Evolutionary conservation across 2,888 invertebrate genomes (phyloP).

Genomic region (Furcula furcula): DNA sequence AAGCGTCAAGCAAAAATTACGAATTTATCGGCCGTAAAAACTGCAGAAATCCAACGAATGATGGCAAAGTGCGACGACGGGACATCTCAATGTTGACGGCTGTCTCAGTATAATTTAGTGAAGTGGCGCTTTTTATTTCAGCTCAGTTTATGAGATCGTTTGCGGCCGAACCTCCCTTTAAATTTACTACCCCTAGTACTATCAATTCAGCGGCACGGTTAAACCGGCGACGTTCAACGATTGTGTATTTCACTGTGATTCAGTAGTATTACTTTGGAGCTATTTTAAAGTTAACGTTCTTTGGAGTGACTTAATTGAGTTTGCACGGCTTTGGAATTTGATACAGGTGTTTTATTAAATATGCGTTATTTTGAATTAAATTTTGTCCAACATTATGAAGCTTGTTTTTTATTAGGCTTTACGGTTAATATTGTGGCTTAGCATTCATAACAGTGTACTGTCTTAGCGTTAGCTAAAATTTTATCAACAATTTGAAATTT

Average conservation of each 20-base stretch:
- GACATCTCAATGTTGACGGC: conserved; percentile 38
- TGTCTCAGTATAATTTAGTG: conserved; percentile 49
- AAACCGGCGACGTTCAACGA: conserved; percentile 21
- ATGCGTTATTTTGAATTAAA: too few species aligned
- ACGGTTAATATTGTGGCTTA: too few species aligned
- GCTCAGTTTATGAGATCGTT: conserved; percentile 55
- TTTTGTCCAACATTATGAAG: too few species aligned
- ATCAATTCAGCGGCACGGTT: conserved; percentile 44
- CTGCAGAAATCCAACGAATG: conserved; percentile 32
- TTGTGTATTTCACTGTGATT: conserved; percentile 48
- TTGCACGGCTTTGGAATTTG: conserved; percentile 20
- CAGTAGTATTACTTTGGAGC: conserved; percentile 49
- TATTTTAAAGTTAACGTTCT: conserved; percentile 32
- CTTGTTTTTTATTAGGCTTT: too few species aligned
- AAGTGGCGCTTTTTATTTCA: conserved; percentile 56
- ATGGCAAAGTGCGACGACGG: conserved; percentile 23
- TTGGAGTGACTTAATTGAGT: conserved; percentile 60
- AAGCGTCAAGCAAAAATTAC: conserved; percentile 26
- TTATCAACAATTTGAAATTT: too few species aligned
- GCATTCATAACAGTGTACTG: too few species aligned
- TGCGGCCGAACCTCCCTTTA: conserved; percentile 43
- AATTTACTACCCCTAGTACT: conserved; percentile 48
- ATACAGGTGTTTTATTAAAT: background rate
- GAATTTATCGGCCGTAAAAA: conserved; percentile 31
- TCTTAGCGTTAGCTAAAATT: too few species aligned